Percentiles rank a stretch among this genome's conserved stretches.
These are phyloP conservation scores for Hetaerina americana DNA, from an alignment of 1,140 invertebrate genomes.

Conservation along the genomic window DNA sequence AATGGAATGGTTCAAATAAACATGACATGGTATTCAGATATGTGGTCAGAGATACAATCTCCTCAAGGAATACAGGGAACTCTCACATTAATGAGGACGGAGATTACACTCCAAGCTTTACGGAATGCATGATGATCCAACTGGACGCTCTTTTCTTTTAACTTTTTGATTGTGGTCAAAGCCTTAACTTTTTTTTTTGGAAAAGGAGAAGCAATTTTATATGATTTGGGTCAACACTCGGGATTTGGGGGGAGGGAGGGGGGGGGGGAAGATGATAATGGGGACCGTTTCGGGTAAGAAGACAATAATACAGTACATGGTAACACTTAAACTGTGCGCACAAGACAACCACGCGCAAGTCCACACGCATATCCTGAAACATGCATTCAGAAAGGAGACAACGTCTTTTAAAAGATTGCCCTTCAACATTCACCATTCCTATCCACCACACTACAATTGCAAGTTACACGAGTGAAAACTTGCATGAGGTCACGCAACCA, in stretches of 20 bases:
- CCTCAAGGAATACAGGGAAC: background rate
- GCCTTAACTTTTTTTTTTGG: background rate
- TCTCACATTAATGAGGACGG: background rate
- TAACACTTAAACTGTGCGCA: background rate
- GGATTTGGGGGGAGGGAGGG: background rate
- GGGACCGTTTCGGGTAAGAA: background rate
- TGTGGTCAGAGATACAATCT: background rate
- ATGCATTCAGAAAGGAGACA: background rate
- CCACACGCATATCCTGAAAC: background rate
- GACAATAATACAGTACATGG: background rate
- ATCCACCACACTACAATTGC: too few relatives aligned
- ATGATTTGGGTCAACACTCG: too few relatives aligned
- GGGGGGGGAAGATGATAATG: background rate
- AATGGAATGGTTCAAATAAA: too few relatives aligned
- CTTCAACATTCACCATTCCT: too few relatives aligned
- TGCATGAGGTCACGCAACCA: too few relatives aligned
- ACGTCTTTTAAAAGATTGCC: too few relatives aligned
- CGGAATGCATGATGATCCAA: background rate
- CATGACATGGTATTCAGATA: background rate
- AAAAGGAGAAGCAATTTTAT: background rate
- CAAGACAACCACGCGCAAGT: background rate
- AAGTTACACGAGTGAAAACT: too few relatives aligned
- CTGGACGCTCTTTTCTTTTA: background rate
- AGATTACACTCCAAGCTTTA: background rate
- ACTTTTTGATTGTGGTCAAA: background rate